Percentiles rank a stretch among this genome's conserved stretches.
These are phyloP conservation scores for Dicentrarchus labrax DNA, from an alignment of 2,113 vertebrate species.

Conservation along the genomic window DNA sequence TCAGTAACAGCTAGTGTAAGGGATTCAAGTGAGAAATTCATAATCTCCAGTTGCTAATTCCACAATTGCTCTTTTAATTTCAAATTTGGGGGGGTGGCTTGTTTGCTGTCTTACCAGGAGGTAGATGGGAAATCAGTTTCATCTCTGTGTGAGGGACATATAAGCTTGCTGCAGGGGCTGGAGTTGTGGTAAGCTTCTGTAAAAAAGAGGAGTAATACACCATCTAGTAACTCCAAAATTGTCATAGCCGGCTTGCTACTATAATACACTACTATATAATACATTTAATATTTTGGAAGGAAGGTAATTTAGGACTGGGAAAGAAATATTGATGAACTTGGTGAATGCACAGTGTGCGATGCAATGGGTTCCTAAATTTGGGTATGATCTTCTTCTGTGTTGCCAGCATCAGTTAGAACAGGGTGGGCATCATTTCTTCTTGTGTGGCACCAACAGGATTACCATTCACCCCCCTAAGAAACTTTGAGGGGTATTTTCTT, in stretches of 20 bases:
- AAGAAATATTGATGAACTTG: too few relatives aligned
- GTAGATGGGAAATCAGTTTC: background rate
- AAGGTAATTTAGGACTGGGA: background rate
- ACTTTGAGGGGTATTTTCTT: constrained; percentile 14
- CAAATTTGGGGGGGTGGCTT: background rate
- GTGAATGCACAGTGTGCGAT: background rate
- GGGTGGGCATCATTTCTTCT: background rate
- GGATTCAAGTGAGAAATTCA: background rate
- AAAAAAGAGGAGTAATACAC: too few relatives aligned
- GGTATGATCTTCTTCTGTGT: constrained; percentile 2
- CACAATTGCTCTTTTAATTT: background rate
- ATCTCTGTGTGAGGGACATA: background rate
- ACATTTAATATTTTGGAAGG: too few relatives aligned
- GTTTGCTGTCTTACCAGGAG: background rate
- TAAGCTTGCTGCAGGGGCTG: too few relatives aligned
- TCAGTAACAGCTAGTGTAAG: background rate
- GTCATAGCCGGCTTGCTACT: too few relatives aligned
- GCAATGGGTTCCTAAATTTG: background rate
- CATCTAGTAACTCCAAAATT: too few relatives aligned
- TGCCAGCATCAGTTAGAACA: background rate
- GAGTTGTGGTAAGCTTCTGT: too few relatives aligned
- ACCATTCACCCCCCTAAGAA: background rate
- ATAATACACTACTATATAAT: too few relatives aligned
- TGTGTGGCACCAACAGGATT: constrained; percentile 17
- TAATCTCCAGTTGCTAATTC: background rate